Conservation (phyloP, 2,797 vertebrate genomes). For the Melanogrammus aeglefinus region DNA sequence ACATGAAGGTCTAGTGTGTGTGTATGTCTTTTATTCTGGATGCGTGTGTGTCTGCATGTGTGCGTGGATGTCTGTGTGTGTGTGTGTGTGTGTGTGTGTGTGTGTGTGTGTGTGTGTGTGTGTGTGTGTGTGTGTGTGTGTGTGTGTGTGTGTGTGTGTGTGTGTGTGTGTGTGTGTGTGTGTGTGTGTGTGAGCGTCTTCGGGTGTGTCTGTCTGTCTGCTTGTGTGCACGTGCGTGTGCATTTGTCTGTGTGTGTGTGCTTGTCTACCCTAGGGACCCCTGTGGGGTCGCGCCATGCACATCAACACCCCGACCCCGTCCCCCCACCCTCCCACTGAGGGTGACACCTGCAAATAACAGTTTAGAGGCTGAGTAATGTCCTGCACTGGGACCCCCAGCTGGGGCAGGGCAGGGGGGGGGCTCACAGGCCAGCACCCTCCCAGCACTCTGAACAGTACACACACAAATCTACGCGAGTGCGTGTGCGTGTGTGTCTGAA, state of each 20-base stretch:
- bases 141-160: no score
- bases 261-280: neutral
- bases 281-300: neutral
- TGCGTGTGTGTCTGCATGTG: no score
- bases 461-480: neutral
- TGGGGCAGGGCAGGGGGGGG: constrained; percentile 39
- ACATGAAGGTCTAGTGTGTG: neutral
- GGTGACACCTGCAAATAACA: constrained; percentile 70
- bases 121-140: no score
- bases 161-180: no score
- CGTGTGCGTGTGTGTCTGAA: no score
- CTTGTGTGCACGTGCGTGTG: no score
- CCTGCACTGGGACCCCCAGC: constrained; percentile 35
- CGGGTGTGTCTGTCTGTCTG: no score
- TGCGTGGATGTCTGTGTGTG: no score
- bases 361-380: constrained; percentile 70
- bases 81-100: no score
- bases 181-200: no score
- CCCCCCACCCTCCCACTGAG: constrained; percentile 49
- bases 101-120: no score
- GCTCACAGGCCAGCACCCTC: constrained; percentile 22
- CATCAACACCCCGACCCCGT: constrained; percentile 7
- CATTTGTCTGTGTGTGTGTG: no score
- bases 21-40: neutral
- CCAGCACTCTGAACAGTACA: constrained; percentile 26